Percentiles rank a stretch among this genome's conserved stretches.
phyloP scores from a whole-genome alignment of 2,888 invertebrate species.

The Eupithecia tripunctaria region DNA sequence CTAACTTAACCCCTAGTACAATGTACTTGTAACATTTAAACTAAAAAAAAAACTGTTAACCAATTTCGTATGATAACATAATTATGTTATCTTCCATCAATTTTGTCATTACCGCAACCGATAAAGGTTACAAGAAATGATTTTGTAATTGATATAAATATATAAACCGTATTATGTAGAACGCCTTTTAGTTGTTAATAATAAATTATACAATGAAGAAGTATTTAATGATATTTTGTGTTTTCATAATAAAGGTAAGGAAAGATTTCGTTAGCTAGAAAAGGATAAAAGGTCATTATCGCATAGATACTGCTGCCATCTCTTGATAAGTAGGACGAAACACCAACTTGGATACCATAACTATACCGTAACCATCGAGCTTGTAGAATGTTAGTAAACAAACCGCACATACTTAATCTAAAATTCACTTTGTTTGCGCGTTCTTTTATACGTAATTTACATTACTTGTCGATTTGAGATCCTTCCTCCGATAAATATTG shows the following conservation, averaged over 20 bases:
- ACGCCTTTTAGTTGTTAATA: constrained; percentile 17
- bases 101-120: neutral
- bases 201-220: constrained; percentile 48
- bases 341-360: neutral
- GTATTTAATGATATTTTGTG: constrained; percentile 46
- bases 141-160: constrained; percentile 11
- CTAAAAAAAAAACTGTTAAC: neutral
- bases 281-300: too few species aligned
- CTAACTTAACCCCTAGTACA: neutral
- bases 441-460: too few species aligned
- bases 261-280: neutral
- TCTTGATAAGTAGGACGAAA: neutral
- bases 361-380: too few species aligned
- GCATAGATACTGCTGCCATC: neutral
- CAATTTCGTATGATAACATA: constrained; percentile 1
- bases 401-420: too few species aligned
- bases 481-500: too few species aligned
- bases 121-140: neutral
- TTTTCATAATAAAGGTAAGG: constrained; percentile 53
- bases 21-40: too few species aligned
- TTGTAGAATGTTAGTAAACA: too few species aligned
- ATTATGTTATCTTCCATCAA: constrained; percentile 1
- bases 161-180: neutral
- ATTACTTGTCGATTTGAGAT: too few species aligned
- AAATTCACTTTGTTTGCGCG: too few species aligned